Evolutionary conservation across 2,113 vertebrate genomes (phyloP).

Genomic region (Gorilla gorilla): DNA sequence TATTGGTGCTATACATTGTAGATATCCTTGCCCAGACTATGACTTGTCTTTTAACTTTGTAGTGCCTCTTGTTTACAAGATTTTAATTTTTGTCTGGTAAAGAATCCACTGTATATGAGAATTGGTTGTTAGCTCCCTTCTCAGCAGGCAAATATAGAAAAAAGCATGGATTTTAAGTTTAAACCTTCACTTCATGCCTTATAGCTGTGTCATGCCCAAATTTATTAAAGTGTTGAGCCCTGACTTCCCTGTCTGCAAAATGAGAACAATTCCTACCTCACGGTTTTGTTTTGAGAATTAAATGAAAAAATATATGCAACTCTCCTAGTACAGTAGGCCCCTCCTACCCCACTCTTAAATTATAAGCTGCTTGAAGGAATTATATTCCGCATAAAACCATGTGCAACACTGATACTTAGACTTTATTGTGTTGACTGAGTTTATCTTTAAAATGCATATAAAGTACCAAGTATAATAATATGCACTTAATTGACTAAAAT

Average conservation of each 20-base stretch:
- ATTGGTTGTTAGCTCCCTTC: not conserved
- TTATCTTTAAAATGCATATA: slow-evolving; percentile 40
- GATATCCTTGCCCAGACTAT: not conserved
- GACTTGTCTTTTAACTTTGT: not conserved
- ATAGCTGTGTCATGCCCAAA: not conserved
- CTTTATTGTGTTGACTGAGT: not conserved
- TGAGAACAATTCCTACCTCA: not conserved
- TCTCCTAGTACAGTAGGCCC: not conserved
- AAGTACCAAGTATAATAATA: slow-evolving; percentile 37
- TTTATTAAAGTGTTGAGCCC: not conserved
- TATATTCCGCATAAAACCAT: not conserved
- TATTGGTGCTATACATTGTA: not conserved
- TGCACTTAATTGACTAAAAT: slow-evolving; percentile 37
- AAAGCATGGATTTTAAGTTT: not conserved
- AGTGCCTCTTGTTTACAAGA: slow-evolving; percentile 2
- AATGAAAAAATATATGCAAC: not conserved
- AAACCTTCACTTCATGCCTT: not conserved
- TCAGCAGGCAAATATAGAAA: not conserved
- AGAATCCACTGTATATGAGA: not conserved
- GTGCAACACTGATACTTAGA: not conserved
- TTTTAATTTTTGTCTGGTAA: slow-evolving; percentile 16
- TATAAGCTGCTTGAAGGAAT: not conserved
- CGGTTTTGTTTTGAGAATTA: not conserved
- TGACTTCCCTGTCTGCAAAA: not conserved
- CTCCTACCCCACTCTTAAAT: not conserved